phyloP scores from a whole-genome alignment of 2,113 vertebrate genomes.

The Nansenia antarctica region DNA sequence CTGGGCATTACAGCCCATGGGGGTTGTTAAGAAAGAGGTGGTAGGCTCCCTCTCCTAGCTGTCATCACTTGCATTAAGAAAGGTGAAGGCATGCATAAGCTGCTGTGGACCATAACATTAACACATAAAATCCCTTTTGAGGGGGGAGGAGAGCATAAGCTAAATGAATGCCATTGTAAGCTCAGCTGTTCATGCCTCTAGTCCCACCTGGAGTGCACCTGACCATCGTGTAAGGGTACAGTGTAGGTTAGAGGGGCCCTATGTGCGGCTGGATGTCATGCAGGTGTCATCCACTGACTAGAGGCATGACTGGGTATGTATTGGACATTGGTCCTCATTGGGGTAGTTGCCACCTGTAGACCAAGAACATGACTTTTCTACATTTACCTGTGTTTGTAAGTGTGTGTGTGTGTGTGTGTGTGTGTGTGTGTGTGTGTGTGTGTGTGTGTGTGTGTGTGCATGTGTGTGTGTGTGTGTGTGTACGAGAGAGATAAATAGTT shows the following conservation, averaged over 20 bases:
- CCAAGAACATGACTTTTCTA: too few relatives aligned
- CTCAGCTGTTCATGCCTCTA: constrained; percentile 10
- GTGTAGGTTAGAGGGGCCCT: background rate
- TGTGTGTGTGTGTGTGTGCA: too few relatives aligned
- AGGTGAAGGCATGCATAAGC: constrained; percentile 25
- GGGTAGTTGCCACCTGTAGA: background rate
- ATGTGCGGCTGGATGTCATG: background rate
- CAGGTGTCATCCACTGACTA: background rate
- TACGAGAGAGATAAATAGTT: too few relatives aligned
- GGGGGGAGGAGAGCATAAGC: background rate
- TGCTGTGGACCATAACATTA: background rate
- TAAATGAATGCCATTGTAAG: constrained; percentile 14
- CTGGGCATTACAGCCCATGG: background rate
- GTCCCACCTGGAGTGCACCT: constrained; percentile 6
- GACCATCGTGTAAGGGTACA: background rate
- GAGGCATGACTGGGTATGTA: background rate
- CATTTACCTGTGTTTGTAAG: too few relatives aligned
- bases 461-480: too few relatives aligned
- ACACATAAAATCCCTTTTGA: background rate
- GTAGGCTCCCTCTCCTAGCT: constrained; percentile 9
- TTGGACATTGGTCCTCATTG: background rate
- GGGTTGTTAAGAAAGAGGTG: background rate
- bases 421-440: background rate
- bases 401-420: background rate
- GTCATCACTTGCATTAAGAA: constrained; percentile 40